Evolutionary conservation across 2,113 vertebrate species (phyloP).

Genomic region (Tachycineta bicolor): DNA sequence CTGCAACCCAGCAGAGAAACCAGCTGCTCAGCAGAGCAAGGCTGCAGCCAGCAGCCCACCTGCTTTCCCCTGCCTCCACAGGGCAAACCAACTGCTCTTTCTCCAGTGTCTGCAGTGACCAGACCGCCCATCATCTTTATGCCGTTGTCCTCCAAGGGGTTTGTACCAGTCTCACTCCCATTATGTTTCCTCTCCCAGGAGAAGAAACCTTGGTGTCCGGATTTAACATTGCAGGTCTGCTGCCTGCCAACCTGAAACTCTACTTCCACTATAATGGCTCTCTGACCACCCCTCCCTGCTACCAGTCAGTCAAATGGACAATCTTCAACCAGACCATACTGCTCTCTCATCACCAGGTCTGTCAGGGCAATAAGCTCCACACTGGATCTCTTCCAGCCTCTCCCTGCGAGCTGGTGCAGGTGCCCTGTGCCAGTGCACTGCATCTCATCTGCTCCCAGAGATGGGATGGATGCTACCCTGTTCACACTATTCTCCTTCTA

Average conservation of each 20-base stretch:
- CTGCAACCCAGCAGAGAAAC: not conserved
- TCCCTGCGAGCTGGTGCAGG: fast-evolving
- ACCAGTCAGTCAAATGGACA: conserved; percentile 85
- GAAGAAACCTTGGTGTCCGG: conserved; percentile 72
- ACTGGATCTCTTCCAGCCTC: not conserved
- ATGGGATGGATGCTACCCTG: fast-evolving
- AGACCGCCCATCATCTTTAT: not conserved
- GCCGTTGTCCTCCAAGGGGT: not conserved
- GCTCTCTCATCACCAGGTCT: conserved; percentile 68
- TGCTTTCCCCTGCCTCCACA: not conserved
- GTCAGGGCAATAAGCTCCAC: not conserved
- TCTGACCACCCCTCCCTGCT: conserved; percentile 86
- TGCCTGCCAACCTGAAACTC: conserved; percentile 77
- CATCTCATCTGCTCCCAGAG: not conserved
- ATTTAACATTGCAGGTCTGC: conserved; percentile 80
- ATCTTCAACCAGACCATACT: conserved; percentile 84
- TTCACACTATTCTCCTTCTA: not conserved
- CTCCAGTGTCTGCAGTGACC: not conserved
- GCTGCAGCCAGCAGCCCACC: fast-evolving
- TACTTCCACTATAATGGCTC: conserved; percentile 87
- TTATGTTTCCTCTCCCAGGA: conserved; percentile 51
- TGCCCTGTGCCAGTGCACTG: not conserved
- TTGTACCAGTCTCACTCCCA: not conserved
- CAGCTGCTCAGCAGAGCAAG: not conserved
- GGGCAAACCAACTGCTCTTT: not conserved